Evolutionary conservation across 2,888 invertebrate species (phyloP), one percentile per base, ranked within the genome.

Genomic region (Aelia acuminata): DNA sequence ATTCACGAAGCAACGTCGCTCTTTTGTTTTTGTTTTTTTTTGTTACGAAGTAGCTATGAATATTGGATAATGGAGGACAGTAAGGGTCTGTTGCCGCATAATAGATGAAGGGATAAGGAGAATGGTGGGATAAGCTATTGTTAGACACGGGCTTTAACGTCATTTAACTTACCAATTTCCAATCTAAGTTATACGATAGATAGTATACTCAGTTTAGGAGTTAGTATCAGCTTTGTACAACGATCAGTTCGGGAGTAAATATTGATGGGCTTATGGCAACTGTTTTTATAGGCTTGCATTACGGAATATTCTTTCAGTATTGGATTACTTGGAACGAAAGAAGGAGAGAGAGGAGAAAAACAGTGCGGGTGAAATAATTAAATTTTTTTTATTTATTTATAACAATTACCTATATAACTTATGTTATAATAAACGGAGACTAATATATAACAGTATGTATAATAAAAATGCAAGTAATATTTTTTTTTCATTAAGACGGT

Each of bases 81-180:
- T 80, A 43, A 80, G 43, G 43, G 80, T 22, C 43, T 80, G 43
- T 43, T 47, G 80, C 10, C 43, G 80, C 80, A 80, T 80, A 80
- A 43, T 80, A 80, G 80, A 80, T 80, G 80, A 43, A 80, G 80
- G 80, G 80, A 47, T 43, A 39, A 47, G n/a, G 22, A 47, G 11
- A 43, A 47, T 47, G 39, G 43, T 3, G 80, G 80, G 80, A 80
- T 80, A 80, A 80, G 80, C 80, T 47, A 80, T 80, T 80, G 80
- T 80, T 80, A 80, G 80, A 43, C 80, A 80, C 80, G 43, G n/a
- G 80, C 43, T 47, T 47, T 80, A 80, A 80, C 80, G 39, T 50
- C 53, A 85, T 85, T 53, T 85, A 85, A 85, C 85, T 85, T 85
- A 53, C 85, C 85, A 85, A 85, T 85, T 85, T 85, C 85, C 85